Percentiles rank a stretch among this genome's conserved stretches.
Evolutionary conservation across 2,113 vertebrate genomes (phyloP).

Genomic region (Lamprotornis superbus): DNA sequence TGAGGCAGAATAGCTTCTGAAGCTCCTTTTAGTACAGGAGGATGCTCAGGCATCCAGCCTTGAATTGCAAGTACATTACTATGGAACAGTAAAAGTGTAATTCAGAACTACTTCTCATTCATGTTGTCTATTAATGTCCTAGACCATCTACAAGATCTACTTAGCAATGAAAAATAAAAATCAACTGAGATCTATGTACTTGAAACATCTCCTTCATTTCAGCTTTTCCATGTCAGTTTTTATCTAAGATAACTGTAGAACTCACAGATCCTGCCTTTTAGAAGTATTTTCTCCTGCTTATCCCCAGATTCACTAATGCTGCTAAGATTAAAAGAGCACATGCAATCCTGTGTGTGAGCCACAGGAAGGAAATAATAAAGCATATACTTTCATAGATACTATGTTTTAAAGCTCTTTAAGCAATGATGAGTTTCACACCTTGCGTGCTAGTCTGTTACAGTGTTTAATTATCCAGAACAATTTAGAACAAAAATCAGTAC

Average conservation of each 20-base stretch:
- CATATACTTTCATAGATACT: background rate
- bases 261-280: background rate
- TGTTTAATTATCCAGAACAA: conserved; percentile 48
- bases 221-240: background rate
- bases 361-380: background rate
- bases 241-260: background rate
- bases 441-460: background rate
- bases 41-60: background rate
- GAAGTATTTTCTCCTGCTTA: background rate
- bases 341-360: background rate
- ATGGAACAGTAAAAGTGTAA: background rate
- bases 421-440: background rate
- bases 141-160: background rate
- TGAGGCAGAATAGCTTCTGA: background rate
- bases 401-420: background rate
- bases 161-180: background rate
- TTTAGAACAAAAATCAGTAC: conserved; percentile 26
- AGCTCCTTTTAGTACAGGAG: background rate
- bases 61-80: background rate
- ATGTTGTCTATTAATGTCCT: background rate
- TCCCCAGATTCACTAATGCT: background rate
- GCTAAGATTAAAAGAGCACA: background rate
- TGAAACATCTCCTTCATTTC: background rate
- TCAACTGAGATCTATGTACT: background rate
- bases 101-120: background rate